These are phyloP conservation scores for Bhutanitis thaidina DNA, from an alignment of 2,888 invertebrate species.

Conservation along the genomic window DNA sequence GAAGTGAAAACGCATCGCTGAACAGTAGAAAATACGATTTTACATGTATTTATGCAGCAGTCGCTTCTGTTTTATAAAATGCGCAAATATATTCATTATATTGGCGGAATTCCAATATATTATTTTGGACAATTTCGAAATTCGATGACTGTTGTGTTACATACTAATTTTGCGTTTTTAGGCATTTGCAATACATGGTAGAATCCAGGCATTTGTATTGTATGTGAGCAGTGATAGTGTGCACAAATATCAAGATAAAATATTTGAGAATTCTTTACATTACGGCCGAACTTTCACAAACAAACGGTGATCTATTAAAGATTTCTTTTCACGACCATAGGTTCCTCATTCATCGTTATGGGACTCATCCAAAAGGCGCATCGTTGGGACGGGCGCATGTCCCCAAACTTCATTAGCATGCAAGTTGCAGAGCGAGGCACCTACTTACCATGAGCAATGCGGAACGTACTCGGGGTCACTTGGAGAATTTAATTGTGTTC, in stretches of 20 bases:
- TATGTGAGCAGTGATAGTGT: background rate
- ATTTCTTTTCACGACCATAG: slow-evolving; percentile 58
- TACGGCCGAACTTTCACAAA: slow-evolving; percentile 59
- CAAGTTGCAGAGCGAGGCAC: slow-evolving; percentile 48
- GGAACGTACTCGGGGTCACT: slow-evolving; percentile 68
- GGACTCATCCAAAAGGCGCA: slow-evolving; percentile 57
- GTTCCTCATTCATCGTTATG: slow-evolving; percentile 45
- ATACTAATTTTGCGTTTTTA: slow-evolving; percentile 5
- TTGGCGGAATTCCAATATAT: slow-evolving; percentile 18
- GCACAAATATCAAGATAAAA: background rate
- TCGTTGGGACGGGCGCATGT: slow-evolving; percentile 36
- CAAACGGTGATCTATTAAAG: slow-evolving; percentile 60
- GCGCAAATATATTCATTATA: slow-evolving; percentile 25
- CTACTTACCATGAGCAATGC: slow-evolving; percentile 77
- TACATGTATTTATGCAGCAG: slow-evolving; percentile 57
- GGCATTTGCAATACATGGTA: too few species aligned
- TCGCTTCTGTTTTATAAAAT: slow-evolving; percentile 34
- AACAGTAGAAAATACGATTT: slow-evolving; percentile 71
- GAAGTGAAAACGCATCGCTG: slow-evolving; percentile 68
- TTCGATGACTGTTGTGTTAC: slow-evolving; percentile 12
- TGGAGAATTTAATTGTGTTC: slow-evolving; percentile 78
- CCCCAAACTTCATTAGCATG: slow-evolving; percentile 61
- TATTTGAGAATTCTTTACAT: background rate
- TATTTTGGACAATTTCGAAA: slow-evolving; percentile 25
- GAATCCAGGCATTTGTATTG: too few species aligned